A percentile compares a stretch with the other conserved stretches of the same genome.
Conservation (phyloP, 2,888 invertebrate species). For the Leptinotarsa haldemani region DNA sequence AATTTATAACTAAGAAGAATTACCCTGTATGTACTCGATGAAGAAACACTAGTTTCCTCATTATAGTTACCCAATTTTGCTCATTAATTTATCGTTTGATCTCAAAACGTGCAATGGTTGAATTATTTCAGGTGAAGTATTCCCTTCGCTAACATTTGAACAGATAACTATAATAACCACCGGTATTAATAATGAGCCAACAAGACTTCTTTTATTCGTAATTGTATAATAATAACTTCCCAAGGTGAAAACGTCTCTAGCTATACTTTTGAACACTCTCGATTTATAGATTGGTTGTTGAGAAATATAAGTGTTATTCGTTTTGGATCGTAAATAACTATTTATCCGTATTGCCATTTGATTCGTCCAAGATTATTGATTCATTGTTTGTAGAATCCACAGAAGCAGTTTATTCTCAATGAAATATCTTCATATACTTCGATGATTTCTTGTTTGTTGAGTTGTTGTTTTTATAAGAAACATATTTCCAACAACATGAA, state of each 20-base stretch:
- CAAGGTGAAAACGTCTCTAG: neutral
- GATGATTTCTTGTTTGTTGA: too few species aligned
- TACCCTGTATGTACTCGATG: neutral
- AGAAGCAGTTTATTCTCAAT: too few species aligned
- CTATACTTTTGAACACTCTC: neutral
- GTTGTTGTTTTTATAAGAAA: too few species aligned
- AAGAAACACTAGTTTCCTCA: neutral
- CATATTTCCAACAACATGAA: too few species aligned
- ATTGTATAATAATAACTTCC: neutral
- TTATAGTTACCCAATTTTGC: conserved; percentile 5
- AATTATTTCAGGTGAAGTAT: conserved; percentile 1
- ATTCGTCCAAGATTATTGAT: too few species aligned
- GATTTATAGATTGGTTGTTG: too few species aligned
- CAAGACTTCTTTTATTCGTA: neutral
- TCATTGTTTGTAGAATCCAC: too few species aligned
- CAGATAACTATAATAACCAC: conserved; percentile 5
- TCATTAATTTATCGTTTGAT: conserved; percentile 4
- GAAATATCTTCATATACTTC: too few species aligned
- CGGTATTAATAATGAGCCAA: neutral
- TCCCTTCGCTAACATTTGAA: too few species aligned
- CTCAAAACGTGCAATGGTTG: neutral
- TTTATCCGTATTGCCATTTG: too few species aligned
- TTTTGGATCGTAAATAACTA: too few species aligned
- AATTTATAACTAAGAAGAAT: neutral
- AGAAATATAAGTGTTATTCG: too few species aligned